Percentiles rank a stretch among this genome's conserved stretches.
Conservation (phyloP, 2,888 invertebrate genomes). For the Tricholauxania praeusta region DNA sequence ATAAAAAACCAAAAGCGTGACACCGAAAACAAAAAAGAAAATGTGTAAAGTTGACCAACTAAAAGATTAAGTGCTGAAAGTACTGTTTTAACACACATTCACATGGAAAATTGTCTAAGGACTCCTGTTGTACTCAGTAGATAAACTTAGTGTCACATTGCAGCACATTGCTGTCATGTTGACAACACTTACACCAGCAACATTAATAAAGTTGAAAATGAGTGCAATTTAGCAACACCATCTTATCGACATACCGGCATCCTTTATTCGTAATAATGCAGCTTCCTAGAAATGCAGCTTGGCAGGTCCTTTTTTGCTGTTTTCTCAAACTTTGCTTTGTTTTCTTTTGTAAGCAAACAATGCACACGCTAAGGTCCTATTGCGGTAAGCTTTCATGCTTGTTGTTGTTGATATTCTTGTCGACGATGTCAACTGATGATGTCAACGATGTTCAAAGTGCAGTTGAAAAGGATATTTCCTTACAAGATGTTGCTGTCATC, state of each 20-base stretch:
- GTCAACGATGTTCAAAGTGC: slow-evolving; percentile 18
- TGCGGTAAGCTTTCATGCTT: slow-evolving; percentile 16
- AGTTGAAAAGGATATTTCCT: slow-evolving; percentile 11
- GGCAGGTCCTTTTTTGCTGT: no score
- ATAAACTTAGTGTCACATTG: no score
- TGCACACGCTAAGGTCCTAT: slow-evolving; percentile 4
- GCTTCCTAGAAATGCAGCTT: no score
- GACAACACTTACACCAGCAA: neutral
- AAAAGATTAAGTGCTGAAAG: neutral
- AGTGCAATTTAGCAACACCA: no score
- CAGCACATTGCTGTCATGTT: neutral
- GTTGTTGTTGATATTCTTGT: neutral
- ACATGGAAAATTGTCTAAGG: neutral
- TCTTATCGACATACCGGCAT: no score
- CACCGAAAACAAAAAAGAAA: neutral
- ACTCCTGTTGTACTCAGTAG: neutral
- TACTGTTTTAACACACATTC: neutral
- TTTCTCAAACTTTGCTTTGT: neutral
- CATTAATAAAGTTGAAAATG: no score
- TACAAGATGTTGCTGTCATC: slow-evolving; percentile 13
- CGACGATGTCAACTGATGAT: neutral
- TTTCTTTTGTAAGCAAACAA: neutral
- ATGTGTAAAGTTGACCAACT: neutral
- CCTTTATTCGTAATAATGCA: no score
- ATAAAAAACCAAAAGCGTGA: neutral